Evolutionary conservation across 2,797 vertebrate species (phyloP), one percentile per base, ranked within the genome.

Genomic region (Microcaecilia unicolor): DNA sequence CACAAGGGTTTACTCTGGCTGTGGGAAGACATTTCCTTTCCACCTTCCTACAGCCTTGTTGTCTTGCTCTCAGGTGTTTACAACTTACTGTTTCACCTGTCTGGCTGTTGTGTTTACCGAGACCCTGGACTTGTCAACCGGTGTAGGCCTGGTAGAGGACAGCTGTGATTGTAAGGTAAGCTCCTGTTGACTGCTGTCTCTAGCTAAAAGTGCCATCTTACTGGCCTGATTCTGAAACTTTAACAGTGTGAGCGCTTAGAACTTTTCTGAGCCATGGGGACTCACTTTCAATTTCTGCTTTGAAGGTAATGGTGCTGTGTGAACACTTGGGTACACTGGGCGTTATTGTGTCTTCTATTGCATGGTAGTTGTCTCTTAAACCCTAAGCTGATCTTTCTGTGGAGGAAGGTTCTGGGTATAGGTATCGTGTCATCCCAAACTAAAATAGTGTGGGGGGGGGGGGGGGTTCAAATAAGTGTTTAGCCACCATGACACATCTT

Each of bases 1-100:
- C 91, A 89, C 89, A 76, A 73, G 74, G 75, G 64, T 84, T 85
- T 85, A 78, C 87, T 84, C 86, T 81, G 76, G 83, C 85, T 81
- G 76, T 83, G 84, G 68, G 77, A 84, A 84, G 83, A 78, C 78
- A 80, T 73, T 78, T 75, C 64, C 67, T 82, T 77, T 74, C 59
- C 70, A 75, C 76, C 69, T 74, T 67, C 70, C 51, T 38, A 38
- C 67, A 71, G 71, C 70, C 76, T 49, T 52, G 58, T 70, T 61
- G 60, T 55, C 75, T 72, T 80, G 63, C 81, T 63, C 66, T 77
- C 76, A 81, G 81, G 78, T 85, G 65, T 74, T 80, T 54, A 20
- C 35, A 55, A 58, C 49, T 63, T 74, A 29, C 58, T 63, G 56
- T 58, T 51, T 27, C 55, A 79, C 75, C 74, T 76, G 67, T 61